Base-by-base conservation (phyloP, 2,797 vertebrate genomes). In the Molothrus aeneus region DNA sequence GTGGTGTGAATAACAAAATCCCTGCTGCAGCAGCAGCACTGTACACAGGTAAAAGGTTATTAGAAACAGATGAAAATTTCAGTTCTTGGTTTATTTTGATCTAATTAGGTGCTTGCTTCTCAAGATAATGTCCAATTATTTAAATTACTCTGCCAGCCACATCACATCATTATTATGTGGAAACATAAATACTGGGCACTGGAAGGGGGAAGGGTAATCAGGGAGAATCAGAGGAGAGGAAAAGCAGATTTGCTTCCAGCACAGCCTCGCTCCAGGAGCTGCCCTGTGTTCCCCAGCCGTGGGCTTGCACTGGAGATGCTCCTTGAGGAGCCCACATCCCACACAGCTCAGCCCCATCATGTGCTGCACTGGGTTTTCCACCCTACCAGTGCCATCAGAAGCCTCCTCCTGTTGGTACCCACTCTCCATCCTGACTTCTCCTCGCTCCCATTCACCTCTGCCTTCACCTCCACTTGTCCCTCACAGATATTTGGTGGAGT, bases 101-200 rank as follows among this genome's bases (percentile, higher is more conserved):
- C 88, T 97, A 94, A 96, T 97, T 95, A 95, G 86, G 60, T 56
- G 90, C 90, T 95, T 95, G 95, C 95, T 97, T 92, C 95, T 96
- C 94, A 96, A 96, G 97, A 96, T 96, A 95, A 95, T 74, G 95
- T 96, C 96, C 96, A 97, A 97, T 97, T 97, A 97, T 96, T 96
- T 95, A 96, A 97, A 97, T 96, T 95, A 93, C 95, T 91, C 91
- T 93, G 95, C 95, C 93, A 96, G 91, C 95, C 93, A 95, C 94
- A 96, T 94, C 89, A 92, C 83, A 96, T 96, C 90, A 93, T 91
- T 96, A 95, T 96, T 90, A 96, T 93, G 94, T 87, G 86, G 95
- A 96, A 96, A 96, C 86, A 95, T 95, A 96, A 96, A 97, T 93
- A 96, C 26, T 1, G 29, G 91, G 92, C 79, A 90, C 59, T 80